Percentiles rank a stretch among this genome's conserved stretches.
Evolutionary conservation across 1,140 invertebrate genomes (phyloP).

Genomic region (Bradynema listronoti): DNA sequence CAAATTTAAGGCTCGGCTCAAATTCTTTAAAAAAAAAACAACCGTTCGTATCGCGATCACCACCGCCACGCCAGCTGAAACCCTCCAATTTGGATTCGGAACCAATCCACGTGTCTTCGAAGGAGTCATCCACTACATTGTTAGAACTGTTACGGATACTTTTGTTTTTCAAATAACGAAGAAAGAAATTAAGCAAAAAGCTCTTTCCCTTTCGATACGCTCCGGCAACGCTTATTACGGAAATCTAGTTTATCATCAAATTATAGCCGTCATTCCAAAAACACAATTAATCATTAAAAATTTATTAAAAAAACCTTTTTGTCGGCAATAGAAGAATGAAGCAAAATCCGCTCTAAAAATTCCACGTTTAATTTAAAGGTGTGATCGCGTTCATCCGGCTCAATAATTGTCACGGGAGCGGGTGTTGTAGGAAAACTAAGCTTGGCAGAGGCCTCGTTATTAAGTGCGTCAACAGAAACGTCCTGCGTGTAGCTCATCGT

Average conservation of each 20-base stretch:
- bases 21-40: no score
- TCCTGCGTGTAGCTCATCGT: no score
- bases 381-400: constrained; percentile 13
- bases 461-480: no score
- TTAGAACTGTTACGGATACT: constrained; percentile 54
- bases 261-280: no score
- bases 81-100: constrained; percentile 57
- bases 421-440: no score
- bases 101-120: constrained; percentile 37
- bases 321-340: constrained; percentile 11
- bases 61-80: constrained; percentile 62
- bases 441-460: no score
- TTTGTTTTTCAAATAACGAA: constrained; percentile 68
- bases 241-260: constrained; percentile 67
- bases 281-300: no score
- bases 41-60: constrained; percentile 63
- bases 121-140: constrained; percentile 10
- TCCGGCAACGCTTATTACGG: constrained; percentile 86
- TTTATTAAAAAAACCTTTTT: no score
- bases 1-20: no score
- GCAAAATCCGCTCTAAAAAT: constrained; percentile 13
- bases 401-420: no score
- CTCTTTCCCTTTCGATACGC: constrained; percentile 96
- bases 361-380: constrained; percentile 18
- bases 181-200: constrained; percentile 83